Evolutionary conservation across 1,140 invertebrate genomes (phyloP), one percentile per base, ranked within the genome.

Genomic region (Colletes gigas): DNA sequence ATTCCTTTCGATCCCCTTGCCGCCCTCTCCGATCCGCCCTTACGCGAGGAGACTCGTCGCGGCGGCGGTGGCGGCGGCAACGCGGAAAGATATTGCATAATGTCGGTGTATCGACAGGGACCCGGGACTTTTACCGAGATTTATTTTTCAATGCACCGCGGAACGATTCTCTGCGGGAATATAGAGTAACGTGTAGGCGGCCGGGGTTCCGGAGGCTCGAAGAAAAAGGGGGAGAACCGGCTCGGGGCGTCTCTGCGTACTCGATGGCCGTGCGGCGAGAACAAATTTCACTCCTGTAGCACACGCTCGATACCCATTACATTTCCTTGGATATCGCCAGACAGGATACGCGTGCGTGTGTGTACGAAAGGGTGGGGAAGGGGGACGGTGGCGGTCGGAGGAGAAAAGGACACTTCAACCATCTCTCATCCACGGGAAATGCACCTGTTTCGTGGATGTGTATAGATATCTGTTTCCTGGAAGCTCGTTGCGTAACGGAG

Each of bases 81-180:
- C 77, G 30, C 44, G 44, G 81, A 82, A 88, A 88, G 80, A 88
- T 88, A 89, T 89, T 88, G 74, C 88, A 73, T 83, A 89, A 90
- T 67, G 70, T 67, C 75, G 78, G 75, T 81, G 80, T 86, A 88
- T 89, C 85, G 88, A 86, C 85, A 82, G 67, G 65, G 65, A 67
- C 41, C 60, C 62, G 17, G 68, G 83, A 83, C 85, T 78, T 81
- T 81, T 82, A 82, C 78, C 70, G 70, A 88, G 87, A 90, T 89
- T 90, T 89, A 89, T 89, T 87, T 89, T 89, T 87, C 86, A 86
- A 88, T 83, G 78, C 78, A 62, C 78, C 77, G n/a, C 50, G 66
- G 47, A 81, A 87, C 82, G 69, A 83, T 80, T 77, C 78, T 81
- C 86, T 67, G 47, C 70, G 66, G 73, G 60, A 74, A 77, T 65